These are phyloP conservation scores for Bambusicola thoracicus DNA, from an alignment of 2,113 vertebrate genomes.

Conservation along the genomic window DNA sequence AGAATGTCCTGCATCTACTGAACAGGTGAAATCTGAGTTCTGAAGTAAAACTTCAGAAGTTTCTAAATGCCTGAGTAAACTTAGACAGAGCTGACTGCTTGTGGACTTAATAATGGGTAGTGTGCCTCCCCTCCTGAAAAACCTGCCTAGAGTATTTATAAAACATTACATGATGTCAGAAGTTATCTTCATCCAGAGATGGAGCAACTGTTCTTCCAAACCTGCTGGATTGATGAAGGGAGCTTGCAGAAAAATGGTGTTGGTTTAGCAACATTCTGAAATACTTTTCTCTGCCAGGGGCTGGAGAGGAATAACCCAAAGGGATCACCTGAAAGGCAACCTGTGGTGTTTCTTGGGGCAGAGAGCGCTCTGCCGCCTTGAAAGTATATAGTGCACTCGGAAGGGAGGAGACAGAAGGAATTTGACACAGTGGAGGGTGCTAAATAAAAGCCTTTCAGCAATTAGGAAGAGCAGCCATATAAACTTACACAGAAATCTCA, in stretches of 20 bases:
- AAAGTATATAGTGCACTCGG: neutral
- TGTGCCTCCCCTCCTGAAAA: constrained; percentile 2
- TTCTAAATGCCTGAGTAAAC: neutral
- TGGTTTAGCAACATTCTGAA: neutral
- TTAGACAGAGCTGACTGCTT: neutral
- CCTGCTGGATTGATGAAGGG: constrained; percentile 3
- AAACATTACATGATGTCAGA: constrained; percentile 31
- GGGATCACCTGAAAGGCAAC: neutral
- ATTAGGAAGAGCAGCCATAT: neutral
- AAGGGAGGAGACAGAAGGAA: neutral
- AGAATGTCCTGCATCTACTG: neutral
- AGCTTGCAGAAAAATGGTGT: neutral
- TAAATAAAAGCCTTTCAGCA: neutral
- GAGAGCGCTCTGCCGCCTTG: neutral
- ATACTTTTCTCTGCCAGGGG: neutral
- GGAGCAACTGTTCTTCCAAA: constrained; percentile 7
- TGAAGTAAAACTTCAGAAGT: neutral
- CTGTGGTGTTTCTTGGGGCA: neutral
- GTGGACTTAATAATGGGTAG: neutral
- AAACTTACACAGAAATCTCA: neutral
- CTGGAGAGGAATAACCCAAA: neutral
- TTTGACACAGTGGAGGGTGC: neutral
- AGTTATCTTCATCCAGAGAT: constrained; percentile 35
- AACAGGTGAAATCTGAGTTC: neutral
- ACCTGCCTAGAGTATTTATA: constrained; percentile 27